Conservation (phyloP, 1,140 invertebrate genomes). For the Oedothorax gibbosus region DNA sequence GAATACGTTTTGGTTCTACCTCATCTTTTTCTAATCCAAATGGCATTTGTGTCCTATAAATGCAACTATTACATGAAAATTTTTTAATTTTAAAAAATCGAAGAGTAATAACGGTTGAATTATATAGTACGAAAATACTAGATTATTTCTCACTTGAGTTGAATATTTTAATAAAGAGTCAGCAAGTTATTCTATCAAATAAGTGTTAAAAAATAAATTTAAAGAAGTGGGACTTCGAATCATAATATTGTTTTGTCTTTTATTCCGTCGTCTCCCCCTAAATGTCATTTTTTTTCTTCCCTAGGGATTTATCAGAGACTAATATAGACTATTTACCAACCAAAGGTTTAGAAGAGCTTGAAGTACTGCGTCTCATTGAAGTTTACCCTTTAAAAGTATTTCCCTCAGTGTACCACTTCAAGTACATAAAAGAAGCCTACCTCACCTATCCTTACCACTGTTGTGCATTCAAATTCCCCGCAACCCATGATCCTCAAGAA, state of each 20-base stretch:
- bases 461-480: conserved; percentile 87
- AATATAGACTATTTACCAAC: conserved; percentile 80
- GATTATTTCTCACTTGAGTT: too few relatives aligned
- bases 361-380: conserved; percentile 78
- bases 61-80: too few relatives aligned
- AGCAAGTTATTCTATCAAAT: too few relatives aligned
- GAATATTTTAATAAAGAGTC: too few relatives aligned
- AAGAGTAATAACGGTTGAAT: too few relatives aligned
- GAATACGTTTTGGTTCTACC: too few relatives aligned
- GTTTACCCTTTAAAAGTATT: conserved; percentile 83
- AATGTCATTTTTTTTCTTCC: conserved; percentile 20
- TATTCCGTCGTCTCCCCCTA: not conserved
- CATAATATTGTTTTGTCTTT: not conserved
- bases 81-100: too few relatives aligned
- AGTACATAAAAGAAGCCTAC: conserved; percentile 72
- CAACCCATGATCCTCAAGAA: conserved; percentile 72
- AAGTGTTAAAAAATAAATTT: too few relatives aligned
- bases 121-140: too few relatives aligned
- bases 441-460: conserved; percentile 90
- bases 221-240: too few relatives aligned
- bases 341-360: conserved; percentile 78
- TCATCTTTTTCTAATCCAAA: too few relatives aligned
- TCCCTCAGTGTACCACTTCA: conserved; percentile 85
- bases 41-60: too few relatives aligned
- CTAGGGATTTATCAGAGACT: conserved; percentile 81